phyloP scores from a whole-genome alignment of 2,797 vertebrate genomes.

The Acomys russatus region DNA sequence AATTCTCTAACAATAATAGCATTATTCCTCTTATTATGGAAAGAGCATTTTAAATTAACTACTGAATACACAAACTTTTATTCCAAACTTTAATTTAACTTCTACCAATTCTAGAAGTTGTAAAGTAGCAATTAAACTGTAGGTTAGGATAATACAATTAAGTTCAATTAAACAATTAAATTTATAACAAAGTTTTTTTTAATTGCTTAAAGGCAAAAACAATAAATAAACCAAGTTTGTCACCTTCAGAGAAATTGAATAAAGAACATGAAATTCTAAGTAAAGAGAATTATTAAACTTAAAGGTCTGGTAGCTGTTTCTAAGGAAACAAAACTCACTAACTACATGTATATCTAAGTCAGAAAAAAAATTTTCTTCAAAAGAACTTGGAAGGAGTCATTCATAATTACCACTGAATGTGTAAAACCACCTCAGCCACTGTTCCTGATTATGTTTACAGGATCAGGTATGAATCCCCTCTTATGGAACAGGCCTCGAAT shows the following conservation, averaged over 20 bases:
- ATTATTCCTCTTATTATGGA: constrained; percentile 45
- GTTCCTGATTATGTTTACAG: neutral
- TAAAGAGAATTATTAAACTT: constrained; percentile 30
- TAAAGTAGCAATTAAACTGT: constrained; percentile 58
- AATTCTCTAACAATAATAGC: constrained; percentile 48
- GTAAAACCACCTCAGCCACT: neutral
- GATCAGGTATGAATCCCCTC: neutral
- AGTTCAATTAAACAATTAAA: constrained; percentile 47
- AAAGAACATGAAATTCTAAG: constrained; percentile 52
- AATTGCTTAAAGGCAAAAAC: constrained; percentile 47
- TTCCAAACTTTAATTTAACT: constrained; percentile 66
- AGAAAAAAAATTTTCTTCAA: constrained; percentile 55
- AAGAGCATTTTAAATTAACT: constrained; percentile 62
- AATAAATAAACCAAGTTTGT: constrained; percentile 27
- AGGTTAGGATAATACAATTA: constrained; percentile 52
- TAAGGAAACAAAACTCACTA: constrained; percentile 44
- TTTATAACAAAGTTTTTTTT: constrained; percentile 59
- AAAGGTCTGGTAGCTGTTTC: neutral
- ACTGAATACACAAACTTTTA: neutral
- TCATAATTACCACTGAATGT: constrained; percentile 43
- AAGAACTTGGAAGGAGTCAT: constrained; percentile 14
- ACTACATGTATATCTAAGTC: constrained; percentile 54
- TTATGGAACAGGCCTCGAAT: neutral
- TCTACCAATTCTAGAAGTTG: constrained; percentile 41
- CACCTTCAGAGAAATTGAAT: constrained; percentile 35